phyloP scores from a whole-genome alignment of 2,113 vertebrate genomes.

The Sinocyclocheilus anshuiensis region DNA sequence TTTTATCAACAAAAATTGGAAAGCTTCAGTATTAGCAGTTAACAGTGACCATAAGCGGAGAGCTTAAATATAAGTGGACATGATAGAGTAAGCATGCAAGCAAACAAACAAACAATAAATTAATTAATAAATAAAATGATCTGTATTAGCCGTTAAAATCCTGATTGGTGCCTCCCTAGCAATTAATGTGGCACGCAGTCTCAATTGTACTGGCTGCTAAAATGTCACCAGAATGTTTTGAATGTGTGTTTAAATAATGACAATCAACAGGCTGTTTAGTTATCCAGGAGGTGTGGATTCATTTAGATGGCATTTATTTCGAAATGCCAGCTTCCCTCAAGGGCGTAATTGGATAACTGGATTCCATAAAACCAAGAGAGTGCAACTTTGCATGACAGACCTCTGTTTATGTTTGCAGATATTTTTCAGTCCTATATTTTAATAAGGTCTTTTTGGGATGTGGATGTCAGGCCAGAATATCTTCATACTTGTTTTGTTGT shows the following conservation, averaged over 20 bases:
- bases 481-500: not conserved
- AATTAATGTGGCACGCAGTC: not conserved
- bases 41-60: no score
- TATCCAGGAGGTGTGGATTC: slow-evolving; percentile 6
- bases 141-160: not conserved
- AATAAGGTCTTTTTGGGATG: not conserved
- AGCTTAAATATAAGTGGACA: not conserved
- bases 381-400: slow-evolving; percentile 22
- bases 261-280: slow-evolving; percentile 27
- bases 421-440: not conserved
- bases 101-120: not conserved
- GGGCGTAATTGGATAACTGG: slow-evolving; percentile 43
- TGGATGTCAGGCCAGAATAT: not conserved
- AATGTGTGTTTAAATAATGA: slow-evolving; percentile 13
- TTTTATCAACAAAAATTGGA: no score
- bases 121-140: not conserved
- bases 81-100: not conserved
- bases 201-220: not conserved
- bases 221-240: slow-evolving; percentile 33
- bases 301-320: slow-evolving; percentile 40
- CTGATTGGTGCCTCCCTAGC: not conserved
- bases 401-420: not conserved
- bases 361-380: slow-evolving; percentile 26
- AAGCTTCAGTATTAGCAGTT: no score
- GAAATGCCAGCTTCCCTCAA: slow-evolving; percentile 36